A percentile compares a stretch with the other conserved stretches of the same genome.
These are phyloP conservation scores for Caenorhabditis macrosperma DNA, from an alignment of 2,888 invertebrate genomes.

Conservation along the genomic window DNA sequence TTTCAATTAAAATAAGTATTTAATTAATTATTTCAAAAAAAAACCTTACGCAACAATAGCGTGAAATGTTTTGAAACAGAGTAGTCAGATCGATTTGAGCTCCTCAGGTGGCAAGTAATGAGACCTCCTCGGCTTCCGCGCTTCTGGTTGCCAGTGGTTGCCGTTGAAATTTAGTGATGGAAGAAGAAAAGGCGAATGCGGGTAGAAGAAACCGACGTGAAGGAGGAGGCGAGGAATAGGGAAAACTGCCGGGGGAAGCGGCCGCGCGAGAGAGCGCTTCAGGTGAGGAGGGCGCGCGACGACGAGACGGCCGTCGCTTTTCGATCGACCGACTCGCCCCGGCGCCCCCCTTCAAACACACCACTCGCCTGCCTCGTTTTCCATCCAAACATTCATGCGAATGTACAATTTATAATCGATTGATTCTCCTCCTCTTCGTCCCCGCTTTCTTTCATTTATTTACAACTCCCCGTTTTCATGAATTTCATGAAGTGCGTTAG, in stretches of 20 bases:
- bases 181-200: constrained; percentile 21
- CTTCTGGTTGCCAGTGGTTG: constrained; percentile 18
- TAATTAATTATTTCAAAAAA: too few relatives aligned
- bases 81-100: too few relatives aligned
- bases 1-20: too few relatives aligned
- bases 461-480: too few relatives aligned
- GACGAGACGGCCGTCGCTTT: constrained; percentile 2
- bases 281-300: constrained; percentile 1
- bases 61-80: too few relatives aligned
- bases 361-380: constrained; percentile 25
- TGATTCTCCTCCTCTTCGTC: constrained; percentile 2
- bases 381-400: constrained; percentile 18
- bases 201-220: constrained; percentile 30
- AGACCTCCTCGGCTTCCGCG: not conserved
- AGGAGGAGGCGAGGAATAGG: constrained; percentile 13
- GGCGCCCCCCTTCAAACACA: constrained; percentile 24
- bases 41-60: too few relatives aligned
- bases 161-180: constrained; percentile 8
- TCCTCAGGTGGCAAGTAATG: too few relatives aligned
- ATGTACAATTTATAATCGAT: constrained; percentile 43
- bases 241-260: constrained; percentile 10
- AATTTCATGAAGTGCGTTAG: too few relatives aligned
- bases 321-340: constrained; percentile 10
- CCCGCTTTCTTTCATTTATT: not conserved
- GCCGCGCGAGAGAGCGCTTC: not conserved